Conservation (phyloP, 2,797 vertebrate species). For the Gambelia wislizenii region DNA sequence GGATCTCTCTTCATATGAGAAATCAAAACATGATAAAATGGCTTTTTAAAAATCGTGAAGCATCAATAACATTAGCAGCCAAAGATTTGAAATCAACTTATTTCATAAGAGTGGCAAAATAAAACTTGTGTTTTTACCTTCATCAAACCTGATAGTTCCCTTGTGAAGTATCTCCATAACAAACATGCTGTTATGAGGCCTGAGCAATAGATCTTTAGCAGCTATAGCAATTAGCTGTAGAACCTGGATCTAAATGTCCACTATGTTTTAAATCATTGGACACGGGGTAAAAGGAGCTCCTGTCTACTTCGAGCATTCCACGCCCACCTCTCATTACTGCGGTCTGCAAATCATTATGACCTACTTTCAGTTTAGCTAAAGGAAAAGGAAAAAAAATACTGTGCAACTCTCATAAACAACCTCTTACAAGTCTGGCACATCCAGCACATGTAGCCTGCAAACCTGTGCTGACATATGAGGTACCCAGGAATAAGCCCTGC, state of each 20-base stretch:
- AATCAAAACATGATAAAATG: background rate
- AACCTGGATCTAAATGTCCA: background rate
- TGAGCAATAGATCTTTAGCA: background rate
- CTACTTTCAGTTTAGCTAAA: background rate
- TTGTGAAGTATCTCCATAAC: background rate
- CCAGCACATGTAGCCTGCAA: background rate
- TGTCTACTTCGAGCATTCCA: background rate
- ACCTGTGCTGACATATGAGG: background rate
- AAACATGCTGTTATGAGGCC: background rate
- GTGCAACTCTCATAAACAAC: background rate
- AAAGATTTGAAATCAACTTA: background rate
- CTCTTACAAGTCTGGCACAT: background rate
- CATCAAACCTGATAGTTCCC: background rate
- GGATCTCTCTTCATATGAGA: background rate
- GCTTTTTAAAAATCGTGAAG: background rate
- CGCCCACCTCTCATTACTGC: background rate
- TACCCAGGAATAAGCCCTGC: background rate
- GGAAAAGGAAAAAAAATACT: background rate
- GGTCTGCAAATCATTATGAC: background rate
- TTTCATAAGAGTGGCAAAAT: background rate
- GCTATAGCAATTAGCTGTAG: background rate
- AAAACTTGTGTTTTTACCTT: background rate
- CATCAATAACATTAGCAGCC: background rate
- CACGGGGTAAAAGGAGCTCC: background rate
- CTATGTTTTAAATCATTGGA: background rate